Base-by-base conservation (phyloP, 2,888 invertebrate species). In the Actias luna region DNA sequence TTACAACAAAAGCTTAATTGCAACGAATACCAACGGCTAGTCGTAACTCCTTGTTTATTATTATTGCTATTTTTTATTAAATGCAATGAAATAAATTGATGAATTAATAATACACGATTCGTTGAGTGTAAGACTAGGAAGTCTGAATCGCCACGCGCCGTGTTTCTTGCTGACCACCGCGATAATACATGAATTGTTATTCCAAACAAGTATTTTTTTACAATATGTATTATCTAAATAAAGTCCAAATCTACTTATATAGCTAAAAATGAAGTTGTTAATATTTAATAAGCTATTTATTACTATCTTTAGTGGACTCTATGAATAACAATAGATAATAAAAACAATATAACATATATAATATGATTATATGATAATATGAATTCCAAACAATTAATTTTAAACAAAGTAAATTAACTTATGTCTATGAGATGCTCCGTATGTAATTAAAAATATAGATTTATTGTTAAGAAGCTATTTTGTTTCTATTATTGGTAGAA, bases 61-160 rank as follows among this genome's bases (percentile, higher is more conserved):
- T 8, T 55, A 29, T n/a, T n/a, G 29, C 29, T 29, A 55, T 29
- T 55, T n/a, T 55, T 55, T 55, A 55, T 55, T n/a, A 55, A 27
- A 29, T 55, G 55, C 55, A 55, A 55, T 55, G 14, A 55, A 29
- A 55, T 55, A 7, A 55, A 55, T 55, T 55, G 29, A 29, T 55
- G 14, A n/a, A 55, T 55, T 55, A 25, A 50, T 55, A 29, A 29
- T 29, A 55, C 16, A 55, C n/a, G 55, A n/a, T 55, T 55, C 55
- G 55, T 55, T 29, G 29, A 55, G 2, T 29, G 29, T 5, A 16
- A 29, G 29, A 29, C 29, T 29, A 29, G n/a, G 55, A 27, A 55
- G 29, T 2, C 5, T n/a, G 16, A 10, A 55, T n/a, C 55, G 3
- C 22, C 46, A 50, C 46, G 25, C 46, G 36, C 36, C 36, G 7